These are phyloP conservation scores for Cebidichthys violaceus DNA, from an alignment of 2,113 vertebrate genomes.

Conservation along the genomic window DNA sequence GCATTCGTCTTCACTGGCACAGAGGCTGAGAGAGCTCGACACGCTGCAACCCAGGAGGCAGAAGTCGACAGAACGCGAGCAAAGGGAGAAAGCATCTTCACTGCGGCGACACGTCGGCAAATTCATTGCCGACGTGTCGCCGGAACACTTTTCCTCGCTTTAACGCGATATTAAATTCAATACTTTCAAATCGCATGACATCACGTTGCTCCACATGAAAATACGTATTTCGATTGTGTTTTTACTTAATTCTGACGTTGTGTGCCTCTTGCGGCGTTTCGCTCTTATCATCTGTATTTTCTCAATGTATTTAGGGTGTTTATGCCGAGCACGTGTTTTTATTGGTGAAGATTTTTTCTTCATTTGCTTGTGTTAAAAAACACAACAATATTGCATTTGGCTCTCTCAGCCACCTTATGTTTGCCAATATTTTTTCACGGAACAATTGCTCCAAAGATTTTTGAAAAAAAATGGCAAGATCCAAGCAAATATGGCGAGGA, in stretches of 20 bases:
- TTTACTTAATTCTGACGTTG: neutral
- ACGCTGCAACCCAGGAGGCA: neutral
- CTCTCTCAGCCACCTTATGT: neutral
- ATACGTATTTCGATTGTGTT: neutral
- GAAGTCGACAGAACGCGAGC: neutral
- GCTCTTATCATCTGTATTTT: neutral
- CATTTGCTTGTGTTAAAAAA: neutral
- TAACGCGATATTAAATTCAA: neutral
- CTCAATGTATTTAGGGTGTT: neutral
- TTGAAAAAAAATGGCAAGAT: neutral
- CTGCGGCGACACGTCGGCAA: neutral
- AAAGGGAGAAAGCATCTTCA: neutral
- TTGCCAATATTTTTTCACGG: no score
- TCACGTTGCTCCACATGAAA: neutral
- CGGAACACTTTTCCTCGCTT: neutral
- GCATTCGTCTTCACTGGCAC: neutral
- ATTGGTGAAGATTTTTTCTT: neutral
- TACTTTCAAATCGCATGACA: neutral
- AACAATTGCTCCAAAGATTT: neutral
- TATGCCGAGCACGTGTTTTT: neutral
- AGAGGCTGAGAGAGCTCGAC: neutral
- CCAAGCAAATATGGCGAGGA: neutral
- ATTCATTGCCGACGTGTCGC: no score
- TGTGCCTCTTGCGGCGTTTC: neutral
- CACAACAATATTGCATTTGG: neutral